A percentile compares a stretch with the other conserved stretches of the same genome.
Conservation (phyloP, 2,113 vertebrate species). For the Drymodes brunneopygia region DNA sequence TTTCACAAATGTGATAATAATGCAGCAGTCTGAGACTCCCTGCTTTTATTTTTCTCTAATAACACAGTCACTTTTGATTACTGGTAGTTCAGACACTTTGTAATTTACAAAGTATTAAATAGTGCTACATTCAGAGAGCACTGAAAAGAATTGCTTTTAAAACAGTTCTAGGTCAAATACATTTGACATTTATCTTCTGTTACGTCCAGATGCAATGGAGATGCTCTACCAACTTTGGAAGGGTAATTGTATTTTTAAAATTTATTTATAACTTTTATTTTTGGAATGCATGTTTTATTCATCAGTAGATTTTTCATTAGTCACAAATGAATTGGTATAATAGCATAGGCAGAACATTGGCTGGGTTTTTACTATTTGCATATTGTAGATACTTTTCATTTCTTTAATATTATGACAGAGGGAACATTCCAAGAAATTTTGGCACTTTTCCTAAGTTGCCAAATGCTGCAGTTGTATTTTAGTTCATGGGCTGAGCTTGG, state of each 20-base stretch:
- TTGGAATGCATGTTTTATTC: constrained; percentile 19
- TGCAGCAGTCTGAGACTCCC: background rate
- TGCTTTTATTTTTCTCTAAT: background rate
- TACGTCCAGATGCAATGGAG: background rate
- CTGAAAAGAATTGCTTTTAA: background rate
- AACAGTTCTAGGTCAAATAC: background rate
- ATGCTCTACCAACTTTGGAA: background rate
- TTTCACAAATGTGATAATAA: background rate
- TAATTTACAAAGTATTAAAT: background rate
- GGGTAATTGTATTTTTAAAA: background rate
- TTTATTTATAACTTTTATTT: constrained; percentile 35
- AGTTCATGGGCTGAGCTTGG: background rate
- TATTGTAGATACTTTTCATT: constrained; percentile 23
- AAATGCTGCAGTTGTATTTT: constrained; percentile 42
- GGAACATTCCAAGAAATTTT: constrained; percentile 26
- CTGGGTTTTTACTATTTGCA: background rate
- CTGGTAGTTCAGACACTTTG: background rate
- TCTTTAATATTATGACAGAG: constrained; percentile 35
- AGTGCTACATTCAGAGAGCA: background rate
- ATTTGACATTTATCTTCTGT: background rate
- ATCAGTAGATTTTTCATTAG: constrained; percentile 45
- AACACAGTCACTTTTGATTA: background rate
- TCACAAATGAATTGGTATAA: constrained; percentile 38
- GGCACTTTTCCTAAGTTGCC: background rate
- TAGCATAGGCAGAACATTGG: constrained; percentile 33